Evolutionary conservation across 2,888 invertebrate species (phyloP).

Genomic region (Tetrapedia diversipes): DNA sequence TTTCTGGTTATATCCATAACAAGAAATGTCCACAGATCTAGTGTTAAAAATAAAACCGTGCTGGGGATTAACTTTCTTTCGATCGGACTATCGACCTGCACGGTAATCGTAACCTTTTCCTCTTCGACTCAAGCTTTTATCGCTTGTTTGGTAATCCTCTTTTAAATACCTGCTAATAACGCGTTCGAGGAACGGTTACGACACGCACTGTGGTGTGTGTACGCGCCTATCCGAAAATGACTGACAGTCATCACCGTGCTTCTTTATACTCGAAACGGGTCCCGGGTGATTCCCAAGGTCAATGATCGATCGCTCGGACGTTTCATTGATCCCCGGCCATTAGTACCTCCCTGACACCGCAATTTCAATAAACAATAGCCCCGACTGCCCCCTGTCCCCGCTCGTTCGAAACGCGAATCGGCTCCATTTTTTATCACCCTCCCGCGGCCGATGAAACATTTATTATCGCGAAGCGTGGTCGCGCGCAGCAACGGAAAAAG

Average conservation of each 20-base stretch:
- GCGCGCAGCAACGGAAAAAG: background rate
- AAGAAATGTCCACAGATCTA: no score
- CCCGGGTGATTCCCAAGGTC: background rate
- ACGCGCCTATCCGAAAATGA: background rate
- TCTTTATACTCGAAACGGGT: background rate
- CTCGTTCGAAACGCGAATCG: slow-evolving; percentile 28
- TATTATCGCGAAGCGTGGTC: slow-evolving; percentile 20
- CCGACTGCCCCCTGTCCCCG: background rate
- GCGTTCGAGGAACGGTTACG: background rate
- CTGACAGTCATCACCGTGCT: background rate
- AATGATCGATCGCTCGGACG: background rate
- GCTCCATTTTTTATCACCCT: slow-evolving; percentile 14
- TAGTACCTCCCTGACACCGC: slow-evolving; percentile 4
- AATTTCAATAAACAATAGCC: slow-evolving; percentile 34
- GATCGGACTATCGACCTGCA: no score
- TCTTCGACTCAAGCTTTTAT: no score
- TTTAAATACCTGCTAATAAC: background rate
- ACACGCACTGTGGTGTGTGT: no score
- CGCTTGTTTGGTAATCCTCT: no score
- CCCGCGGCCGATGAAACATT: slow-evolving; percentile 30
- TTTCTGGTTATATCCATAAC: no score
- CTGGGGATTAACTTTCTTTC: no score
- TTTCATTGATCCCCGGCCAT: slow-evolving; percentile 27
- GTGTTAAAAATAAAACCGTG: no score
- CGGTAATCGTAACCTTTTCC: no score